These are phyloP conservation scores for Clunio marinus DNA, from an alignment of 2,888 invertebrate species.

Conservation along the genomic window DNA sequence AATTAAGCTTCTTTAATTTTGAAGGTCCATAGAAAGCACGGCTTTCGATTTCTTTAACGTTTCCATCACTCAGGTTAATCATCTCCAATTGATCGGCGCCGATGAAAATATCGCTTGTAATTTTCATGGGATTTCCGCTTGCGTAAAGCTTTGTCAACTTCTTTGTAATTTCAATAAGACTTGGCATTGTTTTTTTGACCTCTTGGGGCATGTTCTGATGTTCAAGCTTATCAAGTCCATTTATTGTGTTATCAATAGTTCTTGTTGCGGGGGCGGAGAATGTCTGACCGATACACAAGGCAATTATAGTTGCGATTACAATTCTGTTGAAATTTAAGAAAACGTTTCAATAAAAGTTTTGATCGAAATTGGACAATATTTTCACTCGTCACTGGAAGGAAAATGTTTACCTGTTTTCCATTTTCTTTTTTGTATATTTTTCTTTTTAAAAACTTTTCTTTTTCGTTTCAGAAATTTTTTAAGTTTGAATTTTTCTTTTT, in stretches of 20 bases:
- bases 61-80: conserved; percentile 30
- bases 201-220: conserved; percentile 30
- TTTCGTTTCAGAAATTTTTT: no score
- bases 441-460: conserved; percentile 12
- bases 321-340: conserved; percentile 29
- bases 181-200: conserved; percentile 4
- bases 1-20: conserved; percentile 30
- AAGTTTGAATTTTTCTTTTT: no score
- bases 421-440: no score
- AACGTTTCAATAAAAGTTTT: neutral
- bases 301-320: conserved; percentile 14
- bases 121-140: conserved; percentile 8
- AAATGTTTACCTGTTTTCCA: conserved; percentile 21
- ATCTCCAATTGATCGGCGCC: conserved; percentile 10
- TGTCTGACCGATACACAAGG: neutral
- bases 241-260: conserved; percentile 24
- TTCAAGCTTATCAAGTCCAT: conserved; percentile 8
- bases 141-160: conserved; percentile 28
- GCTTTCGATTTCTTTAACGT: conserved; percentile 18
- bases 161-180: conserved; percentile 22
- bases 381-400: neutral
- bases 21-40: conserved; percentile 15
- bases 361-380: neutral
- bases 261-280: neutral
- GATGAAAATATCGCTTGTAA: conserved; percentile 26